Evolutionary conservation across 2,113 vertebrate genomes (phyloP).

Genomic region (Rhinoderma darwinii): DNA sequence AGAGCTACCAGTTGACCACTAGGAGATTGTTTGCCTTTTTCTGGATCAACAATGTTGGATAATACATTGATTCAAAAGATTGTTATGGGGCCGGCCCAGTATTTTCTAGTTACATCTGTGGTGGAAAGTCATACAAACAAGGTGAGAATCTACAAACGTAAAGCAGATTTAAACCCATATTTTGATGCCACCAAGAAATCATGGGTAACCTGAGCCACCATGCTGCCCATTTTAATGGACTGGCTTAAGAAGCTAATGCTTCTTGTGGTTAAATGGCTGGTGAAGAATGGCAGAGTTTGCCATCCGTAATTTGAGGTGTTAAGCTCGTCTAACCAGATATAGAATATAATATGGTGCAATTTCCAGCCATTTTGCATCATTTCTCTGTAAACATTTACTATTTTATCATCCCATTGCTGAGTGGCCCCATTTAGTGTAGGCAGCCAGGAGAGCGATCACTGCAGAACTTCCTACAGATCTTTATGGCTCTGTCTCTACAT

Average conservation of each 20-base stretch:
- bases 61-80: too few species aligned
- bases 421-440: slow-evolving; percentile 51
- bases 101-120: too few species aligned
- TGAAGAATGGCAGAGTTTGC: not conserved
- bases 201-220: not conserved
- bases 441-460: not conserved
- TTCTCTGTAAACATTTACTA: not conserved
- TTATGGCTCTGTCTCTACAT: slow-evolving; percentile 26
- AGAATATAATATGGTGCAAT: not conserved
- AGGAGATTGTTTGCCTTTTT: too few species aligned
- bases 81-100: too few species aligned
- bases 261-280: not conserved
- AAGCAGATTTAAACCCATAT: not conserved
- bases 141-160: too few species aligned
- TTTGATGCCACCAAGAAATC: not conserved
- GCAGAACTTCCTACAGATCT: slow-evolving; percentile 8
- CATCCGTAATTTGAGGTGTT: not conserved
- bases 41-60: too few species aligned
- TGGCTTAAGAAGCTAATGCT: not conserved
- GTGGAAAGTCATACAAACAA: too few species aligned
- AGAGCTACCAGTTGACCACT: too few species aligned
- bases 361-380: not conserved
- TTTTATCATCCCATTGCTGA: not conserved
- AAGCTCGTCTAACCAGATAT: not conserved
- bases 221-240: not conserved